These are phyloP conservation scores for Palythoa heliodiscus DNA, from an alignment of 92 coral and sea anemone genomes.

Conservation along the genomic window DNA sequence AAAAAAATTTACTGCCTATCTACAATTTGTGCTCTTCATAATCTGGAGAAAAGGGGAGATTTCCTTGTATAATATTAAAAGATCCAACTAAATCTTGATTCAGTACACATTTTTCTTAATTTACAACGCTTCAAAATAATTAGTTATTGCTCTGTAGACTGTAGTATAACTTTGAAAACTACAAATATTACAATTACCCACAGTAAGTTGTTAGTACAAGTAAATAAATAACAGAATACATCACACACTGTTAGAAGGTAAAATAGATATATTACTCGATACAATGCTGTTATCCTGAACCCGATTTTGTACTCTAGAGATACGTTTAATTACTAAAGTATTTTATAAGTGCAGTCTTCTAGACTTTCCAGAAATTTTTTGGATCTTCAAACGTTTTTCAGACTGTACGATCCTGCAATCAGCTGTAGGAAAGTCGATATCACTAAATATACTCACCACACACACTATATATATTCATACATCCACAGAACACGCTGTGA, in stretches of 20 bases:
- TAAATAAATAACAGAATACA: not conserved
- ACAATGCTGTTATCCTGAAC: not conserved
- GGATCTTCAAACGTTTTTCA: too few relatives aligned
- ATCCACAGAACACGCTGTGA: not conserved
- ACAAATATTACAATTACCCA: not conserved
- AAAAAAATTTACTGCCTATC: not conserved
- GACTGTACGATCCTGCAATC: not conserved
- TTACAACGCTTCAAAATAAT: not conserved
- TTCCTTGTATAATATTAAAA: not conserved
- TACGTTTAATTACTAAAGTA: too few relatives aligned
- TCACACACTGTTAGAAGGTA: not conserved
- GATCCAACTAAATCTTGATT: not conserved
- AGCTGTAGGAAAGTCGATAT: not conserved
- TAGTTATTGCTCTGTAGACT: too few relatives aligned
- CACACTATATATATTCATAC: not conserved
- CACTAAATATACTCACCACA: not conserved
- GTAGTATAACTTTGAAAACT: too few relatives aligned
- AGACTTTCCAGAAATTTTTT: too few relatives aligned
- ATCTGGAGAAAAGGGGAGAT: not conserved
- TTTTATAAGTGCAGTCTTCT: too few relatives aligned
- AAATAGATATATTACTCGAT: not conserved
- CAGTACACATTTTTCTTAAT: not conserved
- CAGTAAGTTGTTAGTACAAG: not conserved
- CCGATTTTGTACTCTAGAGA: too few relatives aligned
- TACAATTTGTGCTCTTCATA: not conserved